These are phyloP conservation scores for Phalacrocorax carbo DNA, from an alignment of 2,113 vertebrate genomes.

Conservation along the genomic window DNA sequence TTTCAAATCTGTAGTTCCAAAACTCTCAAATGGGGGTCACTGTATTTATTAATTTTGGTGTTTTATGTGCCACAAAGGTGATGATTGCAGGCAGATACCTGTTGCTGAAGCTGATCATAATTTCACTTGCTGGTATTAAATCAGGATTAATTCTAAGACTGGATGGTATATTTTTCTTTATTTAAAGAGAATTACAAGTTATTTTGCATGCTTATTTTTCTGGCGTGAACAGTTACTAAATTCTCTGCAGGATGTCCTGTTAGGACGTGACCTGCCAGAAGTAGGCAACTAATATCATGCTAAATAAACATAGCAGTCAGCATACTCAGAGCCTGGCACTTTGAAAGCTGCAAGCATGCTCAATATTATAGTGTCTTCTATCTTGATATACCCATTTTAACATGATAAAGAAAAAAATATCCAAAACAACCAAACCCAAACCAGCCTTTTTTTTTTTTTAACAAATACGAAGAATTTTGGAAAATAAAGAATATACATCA, in stretches of 20 bases:
- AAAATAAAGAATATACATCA: neutral
- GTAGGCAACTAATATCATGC: neutral
- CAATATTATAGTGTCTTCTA: neutral
- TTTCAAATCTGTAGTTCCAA: neutral
- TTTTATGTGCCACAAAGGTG: neutral
- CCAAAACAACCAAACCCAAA: neutral
- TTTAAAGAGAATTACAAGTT: neutral
- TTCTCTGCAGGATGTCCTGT: neutral
- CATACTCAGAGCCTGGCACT: neutral
- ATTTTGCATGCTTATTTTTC: neutral
- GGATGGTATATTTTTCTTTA: neutral
- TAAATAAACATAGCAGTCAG: neutral
- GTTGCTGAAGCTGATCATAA: neutral
- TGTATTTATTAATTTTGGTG: neutral
- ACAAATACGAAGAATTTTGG: neutral
- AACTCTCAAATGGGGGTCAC: neutral
- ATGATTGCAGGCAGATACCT: neutral
- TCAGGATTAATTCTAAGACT: neutral
- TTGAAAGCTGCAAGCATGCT: neutral
- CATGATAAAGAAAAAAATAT: neutral
- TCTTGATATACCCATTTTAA: neutral
- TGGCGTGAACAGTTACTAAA: neutral
- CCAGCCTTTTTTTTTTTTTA: neutral
- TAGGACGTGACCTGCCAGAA: neutral
- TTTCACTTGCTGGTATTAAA: neutral